Conservation (phyloP, 1,140 invertebrate species). For the Reticulitermes speratus region DNA sequence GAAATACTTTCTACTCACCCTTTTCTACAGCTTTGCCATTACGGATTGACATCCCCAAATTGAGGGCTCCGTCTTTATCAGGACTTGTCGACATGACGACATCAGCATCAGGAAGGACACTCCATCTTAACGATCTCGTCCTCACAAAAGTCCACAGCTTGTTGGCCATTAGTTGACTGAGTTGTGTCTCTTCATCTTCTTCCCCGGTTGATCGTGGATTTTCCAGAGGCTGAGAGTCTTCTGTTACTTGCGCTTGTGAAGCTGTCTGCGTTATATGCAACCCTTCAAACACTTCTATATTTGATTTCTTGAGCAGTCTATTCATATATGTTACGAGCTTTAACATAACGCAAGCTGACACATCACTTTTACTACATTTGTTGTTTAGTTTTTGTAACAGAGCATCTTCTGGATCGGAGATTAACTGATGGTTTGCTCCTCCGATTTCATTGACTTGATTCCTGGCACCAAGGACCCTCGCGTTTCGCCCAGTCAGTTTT, state of each 20-base stretch:
- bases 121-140: conserved; percentile 66
- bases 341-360: conserved; percentile 74
- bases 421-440: neutral
- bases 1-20: conserved; percentile 23
- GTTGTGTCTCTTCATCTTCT: conserved; percentile 15
- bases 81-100: conserved; percentile 67
- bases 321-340: conserved; percentile 80
- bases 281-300: conserved; percentile 70
- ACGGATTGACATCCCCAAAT: conserved; percentile 57
- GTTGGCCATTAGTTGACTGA: conserved; percentile 24
- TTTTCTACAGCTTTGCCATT: conserved; percentile 25
- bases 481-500: neutral
- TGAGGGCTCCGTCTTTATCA: conserved; percentile 67
- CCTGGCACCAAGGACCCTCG: neutral
- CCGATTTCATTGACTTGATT: neutral
- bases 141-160: conserved; percentile 66
- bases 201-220: neutral
- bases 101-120: conserved; percentile 70
- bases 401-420: conserved; percentile 57
- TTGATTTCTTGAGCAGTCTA: conserved; percentile 72
- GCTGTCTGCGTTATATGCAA: conserved; percentile 69
- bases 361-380: conserved; percentile 72
- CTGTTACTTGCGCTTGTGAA: conserved; percentile 53
- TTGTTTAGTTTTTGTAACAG: conserved; percentile 69
- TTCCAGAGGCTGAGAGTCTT: conserved; percentile 73